phyloP scores from a whole-genome alignment of 1,140 invertebrate species.

The Nephotettix cincticeps region DNA sequence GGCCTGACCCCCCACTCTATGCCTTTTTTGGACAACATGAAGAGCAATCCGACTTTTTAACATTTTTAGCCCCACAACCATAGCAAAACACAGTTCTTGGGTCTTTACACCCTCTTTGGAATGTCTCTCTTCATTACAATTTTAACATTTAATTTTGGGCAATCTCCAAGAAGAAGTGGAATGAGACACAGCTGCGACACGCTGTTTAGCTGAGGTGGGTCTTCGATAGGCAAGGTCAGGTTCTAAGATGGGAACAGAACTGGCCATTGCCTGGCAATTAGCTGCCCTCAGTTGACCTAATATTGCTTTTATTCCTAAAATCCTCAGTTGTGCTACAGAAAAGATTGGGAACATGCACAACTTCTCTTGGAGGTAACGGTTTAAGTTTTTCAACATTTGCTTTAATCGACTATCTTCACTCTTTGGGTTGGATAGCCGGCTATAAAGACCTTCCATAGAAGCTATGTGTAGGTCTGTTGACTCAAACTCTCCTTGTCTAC shows the following conservation, averaged over 20 bases:
- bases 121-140: background rate
- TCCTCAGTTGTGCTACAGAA: too few species aligned
- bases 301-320: background rate
- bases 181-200: background rate
- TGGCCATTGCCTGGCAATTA: background rate
- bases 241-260: background rate
- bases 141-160: background rate
- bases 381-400: background rate
- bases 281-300: background rate
- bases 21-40: background rate
- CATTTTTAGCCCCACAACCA: background rate
- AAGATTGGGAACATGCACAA: too few species aligned
- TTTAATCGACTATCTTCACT: too few species aligned
- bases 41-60: background rate
- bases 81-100: background rate
- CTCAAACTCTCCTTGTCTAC: too few species aligned
- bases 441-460: background rate
- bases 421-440: too few species aligned
- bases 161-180: too few species aligned
- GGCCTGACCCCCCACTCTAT: background rate
- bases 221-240: slow-evolving; percentile 2
- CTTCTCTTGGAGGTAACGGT: background rate
- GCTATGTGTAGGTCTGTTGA: slow-evolving; percentile 7
- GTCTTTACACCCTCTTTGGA: background rate
- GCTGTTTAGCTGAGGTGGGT: background rate